phyloP scores from a whole-genome alignment of 1,140 invertebrate species.

The Papilio helenus region DNA sequence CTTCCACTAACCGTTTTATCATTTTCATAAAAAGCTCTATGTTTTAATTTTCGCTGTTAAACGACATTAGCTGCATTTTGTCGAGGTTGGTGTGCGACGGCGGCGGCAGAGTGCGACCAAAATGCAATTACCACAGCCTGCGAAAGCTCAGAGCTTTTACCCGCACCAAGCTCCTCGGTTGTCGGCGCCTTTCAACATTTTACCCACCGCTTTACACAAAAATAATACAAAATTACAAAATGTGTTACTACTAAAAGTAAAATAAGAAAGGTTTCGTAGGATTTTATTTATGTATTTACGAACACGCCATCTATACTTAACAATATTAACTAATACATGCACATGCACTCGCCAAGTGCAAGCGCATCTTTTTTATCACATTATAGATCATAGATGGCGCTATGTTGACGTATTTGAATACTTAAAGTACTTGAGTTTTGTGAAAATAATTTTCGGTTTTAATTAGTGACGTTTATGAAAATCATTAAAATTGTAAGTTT shows the following conservation, averaged over 20 bases:
- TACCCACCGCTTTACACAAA: not conserved
- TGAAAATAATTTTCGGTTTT: not conserved
- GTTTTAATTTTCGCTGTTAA: not conserved
- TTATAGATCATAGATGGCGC: not conserved
- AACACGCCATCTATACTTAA: constrained; percentile 1
- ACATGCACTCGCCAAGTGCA: not conserved
- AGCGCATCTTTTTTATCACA: not conserved
- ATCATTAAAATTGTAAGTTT: no score
- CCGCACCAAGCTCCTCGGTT: not conserved
- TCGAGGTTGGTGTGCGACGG: not conserved
- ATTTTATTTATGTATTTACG: not conserved
- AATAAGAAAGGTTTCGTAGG: not conserved
- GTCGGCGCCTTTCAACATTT: not conserved
- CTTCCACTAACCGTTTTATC: no score
- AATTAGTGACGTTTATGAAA: not conserved
- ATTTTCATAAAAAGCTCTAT: not conserved
- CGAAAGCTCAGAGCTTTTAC: not conserved
- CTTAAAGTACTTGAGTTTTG: not conserved
- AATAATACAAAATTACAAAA: not conserved
- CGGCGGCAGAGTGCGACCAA: not conserved
- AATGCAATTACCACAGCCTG: not conserved
- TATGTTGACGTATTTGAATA: not conserved
- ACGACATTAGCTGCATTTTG: not conserved
- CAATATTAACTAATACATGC: not conserved
- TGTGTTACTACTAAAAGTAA: not conserved